phyloP scores from a whole-genome alignment of 1,140 invertebrate genomes.

The Camponotus floridanus region DNA sequence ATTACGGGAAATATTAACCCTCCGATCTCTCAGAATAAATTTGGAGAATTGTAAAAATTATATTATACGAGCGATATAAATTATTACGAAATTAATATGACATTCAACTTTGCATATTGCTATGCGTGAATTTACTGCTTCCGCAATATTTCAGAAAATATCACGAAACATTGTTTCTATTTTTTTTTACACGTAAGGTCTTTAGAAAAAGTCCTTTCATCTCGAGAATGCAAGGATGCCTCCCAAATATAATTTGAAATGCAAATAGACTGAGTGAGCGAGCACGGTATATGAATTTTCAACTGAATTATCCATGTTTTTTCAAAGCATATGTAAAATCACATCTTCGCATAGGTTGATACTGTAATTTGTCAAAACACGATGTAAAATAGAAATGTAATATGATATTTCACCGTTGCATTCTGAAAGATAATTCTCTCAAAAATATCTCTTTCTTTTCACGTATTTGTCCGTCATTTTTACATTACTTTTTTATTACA shows the following conservation, averaged over 20 bases:
- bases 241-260: conserved; percentile 57
- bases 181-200: conserved; percentile 26
- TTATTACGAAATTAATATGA: conserved; percentile 2
- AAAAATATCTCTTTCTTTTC: neutral
- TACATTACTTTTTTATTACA: too few species aligned
- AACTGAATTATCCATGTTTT: conserved; percentile 17
- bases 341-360: neutral
- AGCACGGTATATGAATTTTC: conserved; percentile 10
- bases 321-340: conserved; percentile 14
- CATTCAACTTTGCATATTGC: neutral
- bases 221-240: neutral
- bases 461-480: neutral
- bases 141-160: conserved; percentile 20
- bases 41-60: neutral
- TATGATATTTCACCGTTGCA: neutral
- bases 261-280: conserved; percentile 23
- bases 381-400: neutral
- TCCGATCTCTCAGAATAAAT: neutral
- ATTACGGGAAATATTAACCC: conserved; percentile 24
- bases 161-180: neutral
- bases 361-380: neutral
- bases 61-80: neutral
- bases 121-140: neutral
- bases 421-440: neutral
- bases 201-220: conserved; percentile 21